phyloP scores from a whole-genome alignment of 2,888 invertebrate species.

The Eupithecia subumbrata region DNA sequence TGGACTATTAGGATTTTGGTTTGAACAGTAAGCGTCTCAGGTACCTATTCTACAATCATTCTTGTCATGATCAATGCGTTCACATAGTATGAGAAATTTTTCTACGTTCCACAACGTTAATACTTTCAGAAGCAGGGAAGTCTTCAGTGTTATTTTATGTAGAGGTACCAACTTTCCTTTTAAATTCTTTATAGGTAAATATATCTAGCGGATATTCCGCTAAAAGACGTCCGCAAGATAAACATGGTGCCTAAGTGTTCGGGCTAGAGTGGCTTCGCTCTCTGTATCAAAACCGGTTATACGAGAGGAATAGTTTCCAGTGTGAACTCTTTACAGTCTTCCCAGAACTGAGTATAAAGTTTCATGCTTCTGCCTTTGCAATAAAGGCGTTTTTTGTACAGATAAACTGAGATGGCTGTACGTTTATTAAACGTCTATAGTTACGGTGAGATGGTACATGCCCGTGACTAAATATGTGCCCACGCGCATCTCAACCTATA shows the following conservation, averaged over 20 bases:
- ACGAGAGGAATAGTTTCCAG: slow-evolving; percentile 68
- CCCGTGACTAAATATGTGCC: slow-evolving; percentile 78
- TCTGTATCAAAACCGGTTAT: slow-evolving; percentile 70
- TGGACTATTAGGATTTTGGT: background rate
- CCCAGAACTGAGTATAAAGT: slow-evolving; percentile 21
- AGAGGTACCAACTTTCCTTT: background rate
- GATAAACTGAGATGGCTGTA: slow-evolving; percentile 39
- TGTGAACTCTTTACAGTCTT: slow-evolving; percentile 55
- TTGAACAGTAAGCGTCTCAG: background rate
- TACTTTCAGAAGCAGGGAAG: background rate
- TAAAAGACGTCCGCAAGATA: slow-evolving; percentile 28
- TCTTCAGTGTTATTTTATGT: background rate
- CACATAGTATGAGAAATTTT: background rate
- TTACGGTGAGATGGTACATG: slow-evolving; percentile 61
- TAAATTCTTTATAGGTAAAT: background rate
- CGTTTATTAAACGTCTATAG: slow-evolving; percentile 63
- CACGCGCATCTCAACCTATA: slow-evolving; percentile 74
- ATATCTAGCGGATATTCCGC: slow-evolving; percentile 19
- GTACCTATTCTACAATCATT: background rate
- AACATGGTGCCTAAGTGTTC: slow-evolving; percentile 54
- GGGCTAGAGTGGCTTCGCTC: slow-evolving; percentile 57
- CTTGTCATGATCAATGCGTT: background rate
- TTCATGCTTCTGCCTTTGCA: slow-evolving; percentile 14
- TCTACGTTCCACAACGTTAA: background rate
- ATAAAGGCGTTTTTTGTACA: slow-evolving; percentile 29